These are phyloP conservation scores for Nycticebus coucang DNA, from an alignment of 2,113 vertebrate species.

Conservation along the genomic window DNA sequence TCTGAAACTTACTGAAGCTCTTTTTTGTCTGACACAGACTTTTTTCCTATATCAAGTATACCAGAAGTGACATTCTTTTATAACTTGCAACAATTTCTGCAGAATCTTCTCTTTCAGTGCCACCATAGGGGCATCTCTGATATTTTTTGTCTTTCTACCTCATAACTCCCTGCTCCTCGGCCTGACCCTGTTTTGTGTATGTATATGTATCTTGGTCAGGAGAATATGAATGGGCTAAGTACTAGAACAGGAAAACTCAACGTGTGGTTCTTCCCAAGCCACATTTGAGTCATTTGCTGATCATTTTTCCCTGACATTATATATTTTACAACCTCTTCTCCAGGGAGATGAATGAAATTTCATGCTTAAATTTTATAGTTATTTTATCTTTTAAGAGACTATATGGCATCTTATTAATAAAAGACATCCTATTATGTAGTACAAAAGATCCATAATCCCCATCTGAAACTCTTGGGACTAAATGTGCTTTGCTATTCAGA, in stretches of 20 bases:
- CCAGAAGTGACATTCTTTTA: background rate
- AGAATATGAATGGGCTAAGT: background rate
- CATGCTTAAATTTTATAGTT: background rate
- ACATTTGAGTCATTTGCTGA: background rate
- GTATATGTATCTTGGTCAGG: background rate
- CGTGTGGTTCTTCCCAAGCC: background rate
- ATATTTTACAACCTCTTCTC: background rate
- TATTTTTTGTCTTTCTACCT: background rate
- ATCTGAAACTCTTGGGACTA: background rate
- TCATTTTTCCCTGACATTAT: background rate
- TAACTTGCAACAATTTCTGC: background rate
- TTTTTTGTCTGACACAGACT: background rate
- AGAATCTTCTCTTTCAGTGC: background rate
- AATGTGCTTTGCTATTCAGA: background rate
- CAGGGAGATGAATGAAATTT: background rate
- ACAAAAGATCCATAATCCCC: background rate
- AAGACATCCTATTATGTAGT: background rate
- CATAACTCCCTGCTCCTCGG: background rate
- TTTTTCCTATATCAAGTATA: too few species aligned
- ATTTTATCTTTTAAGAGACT: conserved; percentile 32
- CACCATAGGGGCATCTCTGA: too few species aligned
- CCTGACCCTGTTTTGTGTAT: background rate
- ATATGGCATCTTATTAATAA: background rate
- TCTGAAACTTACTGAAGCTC: background rate
- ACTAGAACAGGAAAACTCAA: background rate